Base-by-base conservation (phyloP, 1,140 invertebrate genomes). In the Papilio glaucus region DNA sequence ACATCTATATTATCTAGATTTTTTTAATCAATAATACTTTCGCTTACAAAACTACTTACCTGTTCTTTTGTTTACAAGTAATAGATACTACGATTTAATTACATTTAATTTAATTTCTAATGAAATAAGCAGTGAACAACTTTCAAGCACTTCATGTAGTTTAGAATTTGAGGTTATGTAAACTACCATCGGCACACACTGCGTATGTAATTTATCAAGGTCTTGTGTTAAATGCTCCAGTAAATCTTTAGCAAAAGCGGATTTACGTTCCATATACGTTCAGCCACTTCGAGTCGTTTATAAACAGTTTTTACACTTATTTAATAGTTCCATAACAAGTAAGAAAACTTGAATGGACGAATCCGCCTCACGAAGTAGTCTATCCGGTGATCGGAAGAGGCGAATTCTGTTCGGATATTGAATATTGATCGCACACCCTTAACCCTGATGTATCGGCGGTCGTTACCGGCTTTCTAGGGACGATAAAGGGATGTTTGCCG, bases 371-470 rank as follows among this genome's bases (percentile, higher is more conserved):
- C 41, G 76, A 79, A 85, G 81, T 84, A 82, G 82, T 87, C 74
- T 83, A 84, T 84, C 82, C 85, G 85, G 80, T 63, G 77, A 83
- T 88, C 83, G 90, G 90, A 90, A 90, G 87, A 89, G 84, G 83
- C 86, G 87, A 89, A 89, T 90, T 88, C 84, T 80, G 77, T 74
- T 82, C 90, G 90, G 90, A 91, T 92, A 92, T 92, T 90, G 90
- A 90, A 89, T 92, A 92, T 92, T 89, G 90, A 92, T 90, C 87
- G 87, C 71, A 85, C 82, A 86, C 88, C 86, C 90, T 90, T 88
- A 88, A 87, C 87, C 82, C 88, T 90, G 87, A 88, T 85, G 85
- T 90, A 90, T 86, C 84, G 84, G 45, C 76, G 74, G 81, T 86
- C 82, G 87, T 90, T 88, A 87, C 81, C 80, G 80, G 76, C 83